Evolutionary conservation across 2,888 invertebrate species (phyloP), one percentile per base, ranked within the genome.

Genomic region (Drosophila borealis): DNA sequence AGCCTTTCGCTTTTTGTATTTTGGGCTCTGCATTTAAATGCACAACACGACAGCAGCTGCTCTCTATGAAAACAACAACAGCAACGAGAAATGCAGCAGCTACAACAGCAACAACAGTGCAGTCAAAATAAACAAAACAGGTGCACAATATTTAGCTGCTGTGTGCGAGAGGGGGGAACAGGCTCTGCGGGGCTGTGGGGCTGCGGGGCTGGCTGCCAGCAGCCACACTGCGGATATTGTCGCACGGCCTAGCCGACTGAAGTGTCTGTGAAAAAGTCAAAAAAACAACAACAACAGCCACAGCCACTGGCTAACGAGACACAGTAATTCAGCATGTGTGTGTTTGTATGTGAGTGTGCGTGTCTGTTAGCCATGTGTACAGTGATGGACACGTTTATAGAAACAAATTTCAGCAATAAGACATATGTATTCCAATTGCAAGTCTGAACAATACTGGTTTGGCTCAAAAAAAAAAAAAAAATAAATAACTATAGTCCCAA

Each of bases 51-150:
- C 67, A 61, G 77, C 62, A 50, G 77, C 55, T 71, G 71, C 45
- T 61, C 42, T 51, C 55, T 50, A 53, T 48, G 62, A 56, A 69
- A 70, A 71, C 57, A 80, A 80, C 56, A 82, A 45, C 53, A 70
- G 45, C 62, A 71, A 53, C 70, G 59, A 44, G 2, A 17, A 13
- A 1, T 53, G 53, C 54, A 54, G 8, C 69, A 65, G 41, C 61
- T 53, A 37, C 68, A 74, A 46, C 61, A 67, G 60, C 57, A 65
- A 46, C 61, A 67, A 63, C 57, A 65, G 36, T 44, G 42, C 60
- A 74, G 72, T 74, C 80, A 83, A 83, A 88, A 83, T 80, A 81
- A 88, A 88, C 83, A 88, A 82, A 85, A 70, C 88, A 88, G 83
- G 80, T 83, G 86, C 68, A 71, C 80, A 85, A 74, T 88, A 80